Conservation (phyloP, 2,113 vertebrate species). For the Meleagris gallopavo region DNA sequence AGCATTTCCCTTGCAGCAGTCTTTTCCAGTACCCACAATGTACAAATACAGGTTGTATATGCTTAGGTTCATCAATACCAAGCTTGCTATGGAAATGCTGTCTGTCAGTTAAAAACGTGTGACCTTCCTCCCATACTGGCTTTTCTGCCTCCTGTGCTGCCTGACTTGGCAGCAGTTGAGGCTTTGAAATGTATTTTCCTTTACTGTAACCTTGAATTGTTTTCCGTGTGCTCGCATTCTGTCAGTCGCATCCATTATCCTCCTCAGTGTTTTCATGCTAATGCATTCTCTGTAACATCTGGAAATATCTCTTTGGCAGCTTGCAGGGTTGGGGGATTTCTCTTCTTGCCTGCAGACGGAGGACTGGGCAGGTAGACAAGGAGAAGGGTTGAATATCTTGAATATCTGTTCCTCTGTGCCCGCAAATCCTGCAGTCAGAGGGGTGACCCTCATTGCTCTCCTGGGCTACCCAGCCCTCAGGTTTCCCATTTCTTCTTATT, state of each 20-base stretch:
- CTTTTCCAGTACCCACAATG: not conserved
- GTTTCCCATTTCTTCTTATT: not conserved
- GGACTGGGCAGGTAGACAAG: not conserved
- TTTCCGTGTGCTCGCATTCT: not conserved
- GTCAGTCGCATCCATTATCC: not conserved
- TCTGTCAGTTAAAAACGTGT: not conserved
- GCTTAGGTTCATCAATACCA: not conserved
- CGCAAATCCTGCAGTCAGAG: not conserved
- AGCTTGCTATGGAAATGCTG: not conserved
- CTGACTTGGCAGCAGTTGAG: slow-evolving; percentile 23
- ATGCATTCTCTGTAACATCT: not conserved
- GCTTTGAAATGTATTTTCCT: slow-evolving; percentile 33
- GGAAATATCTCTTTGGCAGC: not conserved
- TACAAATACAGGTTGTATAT: not conserved
- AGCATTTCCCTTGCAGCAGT: not conserved
- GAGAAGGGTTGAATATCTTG: not conserved
- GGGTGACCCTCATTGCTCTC: not conserved
- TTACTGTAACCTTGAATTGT: not conserved
- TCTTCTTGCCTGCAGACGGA: not conserved
- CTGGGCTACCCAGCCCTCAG: not conserved
- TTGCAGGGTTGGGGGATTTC: not conserved
- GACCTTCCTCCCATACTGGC: not conserved
- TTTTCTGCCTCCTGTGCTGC: not conserved
- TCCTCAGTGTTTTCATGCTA: not conserved
- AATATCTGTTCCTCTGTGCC: not conserved